Base-by-base conservation (phyloP, 2,888 invertebrate genomes). In the Apocheima hispidaria region DNA sequence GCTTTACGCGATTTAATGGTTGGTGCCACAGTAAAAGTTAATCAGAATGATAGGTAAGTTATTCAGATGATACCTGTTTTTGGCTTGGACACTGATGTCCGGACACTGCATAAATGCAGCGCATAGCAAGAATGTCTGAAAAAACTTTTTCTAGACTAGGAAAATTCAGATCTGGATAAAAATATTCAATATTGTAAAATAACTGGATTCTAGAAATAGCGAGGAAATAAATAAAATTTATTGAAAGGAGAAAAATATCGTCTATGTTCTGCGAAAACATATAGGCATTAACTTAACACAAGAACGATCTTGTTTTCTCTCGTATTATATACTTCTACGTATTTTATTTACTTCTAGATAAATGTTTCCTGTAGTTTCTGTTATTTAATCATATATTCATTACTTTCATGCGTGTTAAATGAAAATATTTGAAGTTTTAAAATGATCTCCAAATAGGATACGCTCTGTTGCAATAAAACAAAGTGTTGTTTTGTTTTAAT, bases 351-450 rank as follows among this genome's bases (percentile, higher is more conserved):
- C 46, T 36, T 16, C 16, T 10, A 3, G 20, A 23, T 16, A 16
- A 2, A 1, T 44, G 16, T 53, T 33, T 53, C n/a, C n/a, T 21
- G 21, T 23, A 21, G 33, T 21, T 16, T 40, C 20, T 23, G n/a
- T 36, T 14, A 4, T 36, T n/a, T 9, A 35, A 40, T 30, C 26
- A 28, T 33, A 21, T 52, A 53, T 53, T 53, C 43, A 53, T 53
- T 10, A 20, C 23, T 43, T 18, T 38, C 30, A 52, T 40, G 18
- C 10, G 36, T 43, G 30, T 41, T 7, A 30, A 43, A 21, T 20
- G 26, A 10, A 14, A 2, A 2, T 26, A 41, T 41, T 41, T 41
- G 41, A 41, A 41, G 6, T 5, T 38, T 41, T 21, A 10, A n/a
- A 4, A 21, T 41, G 3, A n/a, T 4, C 21, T 41, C 21, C 9